These are phyloP conservation scores for Drosophila koepferae DNA, from an alignment of 2,888 invertebrate genomes.

Conservation along the genomic window DNA sequence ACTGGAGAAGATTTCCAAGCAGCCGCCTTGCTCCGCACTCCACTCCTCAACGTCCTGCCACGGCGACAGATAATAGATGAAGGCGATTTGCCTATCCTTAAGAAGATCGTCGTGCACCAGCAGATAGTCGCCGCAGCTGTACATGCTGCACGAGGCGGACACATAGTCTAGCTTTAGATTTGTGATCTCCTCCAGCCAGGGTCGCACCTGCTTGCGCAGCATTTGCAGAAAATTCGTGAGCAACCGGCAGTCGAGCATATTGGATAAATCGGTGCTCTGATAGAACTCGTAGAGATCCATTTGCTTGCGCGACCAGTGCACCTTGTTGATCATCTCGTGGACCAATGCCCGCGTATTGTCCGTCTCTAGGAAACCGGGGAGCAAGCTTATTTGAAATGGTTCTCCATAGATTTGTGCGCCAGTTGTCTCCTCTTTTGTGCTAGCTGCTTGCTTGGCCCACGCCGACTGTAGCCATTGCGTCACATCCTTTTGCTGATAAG, in stretches of 20 bases:
- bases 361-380: conserved; percentile 88
- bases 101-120: conserved; percentile 97
- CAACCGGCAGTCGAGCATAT: conserved; percentile 84
- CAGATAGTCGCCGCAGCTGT: conserved; percentile 93
- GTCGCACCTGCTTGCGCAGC: conserved; percentile 88
- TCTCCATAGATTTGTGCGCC: conserved; percentile 86
- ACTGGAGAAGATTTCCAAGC: conserved; percentile 91
- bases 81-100: conserved; percentile 94
- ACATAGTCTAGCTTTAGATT: conserved; percentile 88
- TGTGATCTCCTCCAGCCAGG: conserved; percentile 89
- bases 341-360: conserved; percentile 88
- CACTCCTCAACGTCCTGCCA: conserved; percentile 88
- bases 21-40: conserved; percentile 92
- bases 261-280: conserved; percentile 91
- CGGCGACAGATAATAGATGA: conserved; percentile 93
- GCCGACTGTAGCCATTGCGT: conserved; percentile 60
- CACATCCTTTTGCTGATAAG: conserved; percentile 61
- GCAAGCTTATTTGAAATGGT: conserved; percentile 89
- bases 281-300: conserved; percentile 96
- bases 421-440: conserved; percentile 59
- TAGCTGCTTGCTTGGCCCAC: conserved; percentile 53
- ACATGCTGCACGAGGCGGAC: conserved; percentile 92
- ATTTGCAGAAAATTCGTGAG: conserved; percentile 88
- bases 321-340: conserved; percentile 88
- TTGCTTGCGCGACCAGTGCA: conserved; percentile 91